A percentile compares a stretch with the other conserved stretches of the same genome.
Evolutionary conservation across 2,797 vertebrate genomes (phyloP).

Genomic region (Hipposideros larvatus): DNA sequence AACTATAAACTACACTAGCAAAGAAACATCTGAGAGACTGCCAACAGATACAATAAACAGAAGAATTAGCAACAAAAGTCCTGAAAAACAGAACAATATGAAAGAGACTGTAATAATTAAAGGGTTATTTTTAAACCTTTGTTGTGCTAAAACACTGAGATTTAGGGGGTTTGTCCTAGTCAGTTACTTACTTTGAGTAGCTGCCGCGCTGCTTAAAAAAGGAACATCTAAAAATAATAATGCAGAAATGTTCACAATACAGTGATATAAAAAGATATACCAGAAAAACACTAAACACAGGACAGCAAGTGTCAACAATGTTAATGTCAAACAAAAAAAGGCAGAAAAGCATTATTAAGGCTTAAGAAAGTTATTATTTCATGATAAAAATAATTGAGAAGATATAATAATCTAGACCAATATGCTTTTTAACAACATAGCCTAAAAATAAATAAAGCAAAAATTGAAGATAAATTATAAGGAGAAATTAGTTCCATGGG

Average conservation of each 20-base stretch:
- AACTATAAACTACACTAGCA: not conserved
- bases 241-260: not conserved
- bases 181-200: not conserved
- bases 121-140: not conserved
- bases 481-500: not conserved
- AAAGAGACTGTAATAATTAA: slow-evolving; percentile 15
- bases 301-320: not conserved
- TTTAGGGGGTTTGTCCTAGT: not conserved
- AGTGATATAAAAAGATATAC: not conserved
- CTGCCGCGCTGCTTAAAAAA: not conserved
- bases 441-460: slow-evolving; percentile 11
- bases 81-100: not conserved
- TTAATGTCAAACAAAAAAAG: not conserved
- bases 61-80: not conserved
- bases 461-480: slow-evolving; percentile 29
- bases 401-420: not conserved
- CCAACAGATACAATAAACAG: not conserved
- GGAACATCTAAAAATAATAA: slow-evolving; percentile 42
- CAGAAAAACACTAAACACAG: slow-evolving; percentile 30
- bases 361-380: slow-evolving; percentile 43
- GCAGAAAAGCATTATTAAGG: slow-evolving; percentile 19
- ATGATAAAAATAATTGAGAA: slow-evolving; percentile 18
- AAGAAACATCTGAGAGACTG: not conserved
- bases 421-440: not conserved
- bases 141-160: not conserved